Evolutionary conservation across 2,888 invertebrate species (phyloP), one percentile per base, ranked within the genome.

Genomic region (Physocephala rufipes): DNA sequence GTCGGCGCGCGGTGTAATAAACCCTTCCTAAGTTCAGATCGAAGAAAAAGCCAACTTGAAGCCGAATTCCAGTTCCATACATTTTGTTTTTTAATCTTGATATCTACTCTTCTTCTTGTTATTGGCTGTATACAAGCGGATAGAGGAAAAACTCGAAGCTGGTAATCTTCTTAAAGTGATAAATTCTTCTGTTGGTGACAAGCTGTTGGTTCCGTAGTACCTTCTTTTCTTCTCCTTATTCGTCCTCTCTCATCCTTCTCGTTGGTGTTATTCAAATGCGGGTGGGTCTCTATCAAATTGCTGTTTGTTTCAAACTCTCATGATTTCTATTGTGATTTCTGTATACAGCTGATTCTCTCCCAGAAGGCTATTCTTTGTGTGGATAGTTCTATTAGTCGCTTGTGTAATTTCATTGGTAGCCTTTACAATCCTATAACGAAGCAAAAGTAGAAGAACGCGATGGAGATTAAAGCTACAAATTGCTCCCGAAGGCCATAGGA

Each of bases 361-460:
- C 36, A 4, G 36, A 4, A 36, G 36, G 9, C 4, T 36, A 36
- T 36, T 36, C 36, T 36, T 28, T 49, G 19, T 45, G 51, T 26
- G 68, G 53, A 30, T 12, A 21, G 36, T 70, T 64, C 62, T 64
- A 64, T 70, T 64, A 70, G 55, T 64, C 36, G 58, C 64, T 47
- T 64, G 70, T 61, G 64, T 70, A 63, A 30, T 64, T 55, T 64
- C 63, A 30, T 64, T 64, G 21, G 28, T 55, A 70, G 70, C 69
- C 62, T 30, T 30, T 36, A 55, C 28, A 36, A 28, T 43, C 36
- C 5, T 36, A 4, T 19, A 61, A 28, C n/a, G 28, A 28, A 30
- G 19, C 19, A 19, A 30, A 47, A 36, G 36, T 36, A 36, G 36
- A 36, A 28, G 59, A 43, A n/a, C 26, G 43, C n/a, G 53, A 30